Evolutionary conservation across 2,888 invertebrate species (phyloP), one percentile per base, ranked within the genome.

Genomic region (Tromatobia lineatoria): DNA sequence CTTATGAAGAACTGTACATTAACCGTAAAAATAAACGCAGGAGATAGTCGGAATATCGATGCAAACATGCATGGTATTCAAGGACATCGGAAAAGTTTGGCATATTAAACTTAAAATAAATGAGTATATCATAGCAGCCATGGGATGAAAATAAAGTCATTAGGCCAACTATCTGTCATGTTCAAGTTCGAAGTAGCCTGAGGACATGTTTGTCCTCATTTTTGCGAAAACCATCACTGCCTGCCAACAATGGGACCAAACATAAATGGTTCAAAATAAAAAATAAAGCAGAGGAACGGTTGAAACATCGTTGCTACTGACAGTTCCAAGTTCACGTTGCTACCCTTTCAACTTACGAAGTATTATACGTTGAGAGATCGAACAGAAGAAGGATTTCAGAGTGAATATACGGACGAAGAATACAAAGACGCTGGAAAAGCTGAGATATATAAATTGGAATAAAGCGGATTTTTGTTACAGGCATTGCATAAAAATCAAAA

Each of bases 201-300:
- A 13, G 69, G 29, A 25, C 34, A 15, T 69, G 57, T 11, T 20
- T 34, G 67, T 13, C 67, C n/a, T 57, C 57, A 20, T 50, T 3
- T n/a, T 29, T 20, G 80, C 85, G 85, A 87, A 88, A 89, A 90
- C 90, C 89, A 90, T 90, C 90, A 61, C 8, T 8, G 8, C 7
- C 8, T 3, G 34, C 34, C 34, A 8, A 38, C 34, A 38, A 38
- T 6, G 6, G 7, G 8, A 38, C 3, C 34, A 38, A 38, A 38
- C 6, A 6, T 6, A 38, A 38, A 1, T 8, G 4, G 34, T 38
- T 38, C 7, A 6, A 3, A 8, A 38, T 3, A 38, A 38, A 8
- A 38, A 18, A 3, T 61, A 4, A 34, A 38, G 18, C 45, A 18
- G 2, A 20, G 23, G 34, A 34, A 18, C 0, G 23, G 20, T 42